Evolutionary conservation across 2,888 invertebrate species (phyloP).

Genomic region (Hirtodrosophila duncani): DNA sequence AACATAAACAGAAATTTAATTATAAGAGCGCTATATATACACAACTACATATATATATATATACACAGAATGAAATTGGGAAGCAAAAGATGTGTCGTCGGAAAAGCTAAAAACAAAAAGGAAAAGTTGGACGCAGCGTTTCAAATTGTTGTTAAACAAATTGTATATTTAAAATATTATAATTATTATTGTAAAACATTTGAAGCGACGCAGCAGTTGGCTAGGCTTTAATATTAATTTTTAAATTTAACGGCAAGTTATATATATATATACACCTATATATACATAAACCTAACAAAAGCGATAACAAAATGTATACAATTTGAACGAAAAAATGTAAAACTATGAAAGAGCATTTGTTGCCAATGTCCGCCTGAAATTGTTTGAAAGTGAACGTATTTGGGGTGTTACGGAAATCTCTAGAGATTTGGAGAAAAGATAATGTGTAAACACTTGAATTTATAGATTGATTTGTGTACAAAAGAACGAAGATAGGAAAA

Average conservation of each 20-base stretch:
- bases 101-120: conserved; percentile 22
- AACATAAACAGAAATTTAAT: conserved; percentile 34
- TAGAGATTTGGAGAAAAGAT: no score
- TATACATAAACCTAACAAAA: not conserved
- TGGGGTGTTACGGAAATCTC: no score
- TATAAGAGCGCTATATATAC: conserved; percentile 1
- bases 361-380: no score
- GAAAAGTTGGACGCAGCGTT: conserved; percentile 36
- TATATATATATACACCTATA: conserved; percentile 20
- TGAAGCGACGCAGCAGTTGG: conserved; percentile 34
- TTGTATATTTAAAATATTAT: conserved; percentile 31
- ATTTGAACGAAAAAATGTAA: conserved; percentile 42
- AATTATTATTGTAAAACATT: conserved; percentile 13
- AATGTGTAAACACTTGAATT: no score
- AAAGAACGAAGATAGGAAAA: no score
- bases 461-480: no score
- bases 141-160: conserved; percentile 55
- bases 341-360: conserved; percentile 32
- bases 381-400: no score
- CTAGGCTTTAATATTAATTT: no score
- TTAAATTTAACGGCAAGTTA: conserved; percentile 44
- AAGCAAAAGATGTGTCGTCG: no score
- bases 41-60: conserved; percentile 20
- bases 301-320: conserved; percentile 53
- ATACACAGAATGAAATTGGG: conserved; percentile 27